Conservation (phyloP, 2,888 invertebrate genomes). For the Dryocosmus kuriphilus region DNA sequence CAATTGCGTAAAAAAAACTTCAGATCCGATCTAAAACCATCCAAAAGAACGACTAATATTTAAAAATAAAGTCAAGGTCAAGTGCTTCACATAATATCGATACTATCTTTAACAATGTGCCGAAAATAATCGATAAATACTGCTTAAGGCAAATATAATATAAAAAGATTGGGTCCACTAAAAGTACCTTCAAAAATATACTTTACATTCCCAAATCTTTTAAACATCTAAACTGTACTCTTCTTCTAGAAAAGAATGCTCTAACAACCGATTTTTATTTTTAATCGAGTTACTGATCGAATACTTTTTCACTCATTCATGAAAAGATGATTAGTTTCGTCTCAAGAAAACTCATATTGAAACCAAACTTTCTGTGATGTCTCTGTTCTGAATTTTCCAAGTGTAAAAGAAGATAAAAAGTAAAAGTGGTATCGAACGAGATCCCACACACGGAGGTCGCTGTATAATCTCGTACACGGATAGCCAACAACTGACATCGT, state of each 20-base stretch:
- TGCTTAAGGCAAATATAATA: neutral
- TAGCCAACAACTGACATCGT: slow-evolving; percentile 54
- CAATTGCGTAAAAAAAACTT: too few relatives aligned
- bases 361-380: neutral
- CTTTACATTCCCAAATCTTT: too few relatives aligned
- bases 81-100: too few relatives aligned
- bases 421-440: slow-evolving; percentile 26
- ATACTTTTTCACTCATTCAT: too few relatives aligned
- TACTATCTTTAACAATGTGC: too few relatives aligned
- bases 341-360: neutral
- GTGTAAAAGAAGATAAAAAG: slow-evolving; percentile 16
- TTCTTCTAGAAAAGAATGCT: neutral
- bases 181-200: neutral
- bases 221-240: neutral
- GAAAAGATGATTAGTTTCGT: neutral
- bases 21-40: too few relatives aligned
- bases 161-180: neutral
- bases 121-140: too few relatives aligned
- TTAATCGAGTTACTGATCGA: too few relatives aligned
- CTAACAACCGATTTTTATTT: too few relatives aligned
- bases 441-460: slow-evolving; percentile 52
- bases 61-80: too few relatives aligned
- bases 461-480: slow-evolving; percentile 65
- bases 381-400: slow-evolving; percentile 11
- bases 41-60: too few relatives aligned